These are phyloP conservation scores for Nebria ingens DNA, from an alignment of 1,140 invertebrate genomes.

Conservation along the genomic window DNA sequence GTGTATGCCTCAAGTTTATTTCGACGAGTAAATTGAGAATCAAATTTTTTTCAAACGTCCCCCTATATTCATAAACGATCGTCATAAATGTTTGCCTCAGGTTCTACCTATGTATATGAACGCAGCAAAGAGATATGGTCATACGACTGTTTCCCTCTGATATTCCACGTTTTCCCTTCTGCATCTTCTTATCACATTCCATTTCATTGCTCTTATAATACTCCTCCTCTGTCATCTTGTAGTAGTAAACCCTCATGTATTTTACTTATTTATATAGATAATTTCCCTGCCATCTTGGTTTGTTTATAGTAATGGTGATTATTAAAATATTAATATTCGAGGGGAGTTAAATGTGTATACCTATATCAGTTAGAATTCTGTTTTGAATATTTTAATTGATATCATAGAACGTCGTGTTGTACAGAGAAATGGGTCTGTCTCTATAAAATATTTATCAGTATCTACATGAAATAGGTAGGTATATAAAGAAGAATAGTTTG, in stretches of 20 bases:
- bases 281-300: no score
- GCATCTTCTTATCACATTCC: constrained; percentile 4
- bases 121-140: no score
- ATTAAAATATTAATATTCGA: no score
- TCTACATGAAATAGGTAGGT: no score
- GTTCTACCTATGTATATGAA: not conserved
- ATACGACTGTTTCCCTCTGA: not conserved
- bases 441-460: no score
- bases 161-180: not conserved
- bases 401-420: no score
- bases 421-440: no score
- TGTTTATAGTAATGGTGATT: no score
- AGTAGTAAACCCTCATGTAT: not conserved
- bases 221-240: not conserved
- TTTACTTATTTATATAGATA: constrained; percentile 4
- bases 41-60: not conserved
- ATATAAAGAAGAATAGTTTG: no score
- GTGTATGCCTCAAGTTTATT: not conserved
- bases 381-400: no score
- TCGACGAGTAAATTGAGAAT: not conserved
- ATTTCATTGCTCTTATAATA: constrained; percentile 6
- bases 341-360: no score
- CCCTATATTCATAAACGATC: constrained; percentile 3
- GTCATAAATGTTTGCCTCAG: not conserved
- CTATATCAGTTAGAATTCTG: no score